Evolutionary conservation across 1,140 invertebrate genomes (phyloP).

Genomic region (Drosophila seguyi): DNA sequence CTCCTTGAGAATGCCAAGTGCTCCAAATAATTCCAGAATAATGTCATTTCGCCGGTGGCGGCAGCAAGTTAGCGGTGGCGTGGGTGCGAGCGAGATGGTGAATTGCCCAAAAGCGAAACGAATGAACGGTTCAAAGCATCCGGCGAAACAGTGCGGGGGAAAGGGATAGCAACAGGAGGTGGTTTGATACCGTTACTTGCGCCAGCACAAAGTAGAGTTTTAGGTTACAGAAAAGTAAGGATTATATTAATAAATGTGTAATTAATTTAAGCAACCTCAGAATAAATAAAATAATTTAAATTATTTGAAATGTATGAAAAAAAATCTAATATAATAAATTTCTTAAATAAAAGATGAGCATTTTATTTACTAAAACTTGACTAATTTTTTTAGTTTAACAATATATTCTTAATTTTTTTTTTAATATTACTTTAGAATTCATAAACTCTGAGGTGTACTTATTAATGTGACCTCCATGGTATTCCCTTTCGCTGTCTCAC

Average conservation of each 20-base stretch:
- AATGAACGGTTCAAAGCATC: constrained; percentile 40
- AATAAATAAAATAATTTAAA: no score
- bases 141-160: not conserved
- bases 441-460: not conserved
- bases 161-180: constrained; percentile 1
- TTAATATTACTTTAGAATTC: not conserved
- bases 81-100: not conserved
- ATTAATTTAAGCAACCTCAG: no score
- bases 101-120: constrained; percentile 22
- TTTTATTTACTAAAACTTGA: no score
- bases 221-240: no score
- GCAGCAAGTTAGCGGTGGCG: not conserved
- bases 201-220: not conserved
- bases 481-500: constrained; percentile 30
- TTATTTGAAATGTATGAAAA: no score
- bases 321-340: no score
- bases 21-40: constrained; percentile 77
- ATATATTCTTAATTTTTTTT: no score
- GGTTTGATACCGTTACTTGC: not conserved
- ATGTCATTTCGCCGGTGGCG: constrained; percentile 67
- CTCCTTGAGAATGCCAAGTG: constrained; percentile 61
- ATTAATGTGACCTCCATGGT: not conserved
- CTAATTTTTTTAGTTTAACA: no score
- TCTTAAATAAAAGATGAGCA: no score
- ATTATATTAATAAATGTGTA: no score